Conservation (phyloP, 1,140 invertebrate species). For the Centruroides vittatus region DNA sequence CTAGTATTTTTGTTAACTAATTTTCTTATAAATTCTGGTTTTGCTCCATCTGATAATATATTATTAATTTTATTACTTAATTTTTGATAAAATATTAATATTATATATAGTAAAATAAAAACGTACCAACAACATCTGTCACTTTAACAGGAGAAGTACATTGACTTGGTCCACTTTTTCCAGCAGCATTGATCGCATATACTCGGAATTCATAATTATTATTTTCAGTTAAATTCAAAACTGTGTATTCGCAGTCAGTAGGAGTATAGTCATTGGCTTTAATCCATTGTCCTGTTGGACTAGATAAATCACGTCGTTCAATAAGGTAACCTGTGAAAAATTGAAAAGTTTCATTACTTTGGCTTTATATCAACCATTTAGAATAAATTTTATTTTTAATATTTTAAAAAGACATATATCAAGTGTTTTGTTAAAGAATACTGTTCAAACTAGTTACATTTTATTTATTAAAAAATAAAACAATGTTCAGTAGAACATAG, state of each 20-base stretch:
- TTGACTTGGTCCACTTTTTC: conserved; percentile 8
- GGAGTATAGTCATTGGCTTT: conserved; percentile 82
- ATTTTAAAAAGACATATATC: no score
- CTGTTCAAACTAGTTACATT: no score
- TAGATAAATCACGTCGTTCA: conserved; percentile 49
- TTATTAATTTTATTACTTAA: neutral
- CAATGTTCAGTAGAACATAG: no score
- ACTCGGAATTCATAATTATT: conserved; percentile 19
- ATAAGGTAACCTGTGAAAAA: conserved; percentile 10
- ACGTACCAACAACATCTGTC: conserved; percentile 9
- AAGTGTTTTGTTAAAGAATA: no score
- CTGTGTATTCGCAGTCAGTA: conserved; percentile 63
- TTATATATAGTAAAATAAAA: neutral
- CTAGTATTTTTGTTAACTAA: conserved; percentile 62
- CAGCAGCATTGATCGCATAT: conserved; percentile 15
- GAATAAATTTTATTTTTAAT: no score
- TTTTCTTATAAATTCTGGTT: conserved; percentile 80
- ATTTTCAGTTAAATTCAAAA: conserved; percentile 52
- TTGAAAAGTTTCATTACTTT: no score
- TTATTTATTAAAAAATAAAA: no score
- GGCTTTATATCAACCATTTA: no score
- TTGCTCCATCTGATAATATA: conserved; percentile 46
- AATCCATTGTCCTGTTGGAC: conserved; percentile 50
- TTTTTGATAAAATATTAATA: neutral
- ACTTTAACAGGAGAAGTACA: conserved; percentile 16